Evolutionary conservation across 2,113 vertebrate species (phyloP), one percentile per base, ranked within the genome.

Genomic region (Noturus placidus): DNA sequence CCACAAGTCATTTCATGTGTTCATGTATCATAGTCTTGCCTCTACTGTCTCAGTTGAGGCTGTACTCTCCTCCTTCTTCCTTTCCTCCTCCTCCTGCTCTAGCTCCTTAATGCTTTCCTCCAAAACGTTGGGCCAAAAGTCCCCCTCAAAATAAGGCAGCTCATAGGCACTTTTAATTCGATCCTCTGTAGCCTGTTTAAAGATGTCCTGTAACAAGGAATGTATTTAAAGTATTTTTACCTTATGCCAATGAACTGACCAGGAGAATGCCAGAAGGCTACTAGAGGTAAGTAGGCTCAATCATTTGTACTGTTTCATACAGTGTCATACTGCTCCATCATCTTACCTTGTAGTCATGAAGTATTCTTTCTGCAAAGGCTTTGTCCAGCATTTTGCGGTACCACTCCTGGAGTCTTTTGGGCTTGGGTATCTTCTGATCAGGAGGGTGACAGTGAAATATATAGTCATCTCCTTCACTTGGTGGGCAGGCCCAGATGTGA

Each of bases 361-460:
- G 95, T 91, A 99, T 99, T 85, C 98, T 95, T 92, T 99, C 98
- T 0, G 98, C 98, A 85, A 97, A 99, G 0, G 98, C 98, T 90
- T 99, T 99, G 92, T 99, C 98, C 93, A 99, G 92, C 98, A 99
- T 99, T 94, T 99, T 99, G 87, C 97, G 96, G 93, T 99, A 99
- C 98, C 98, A 99, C 52, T 99, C 98, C 87, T 99, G 98, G 72
- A 99, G 93, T 84, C 98, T 96, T 92, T 99, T 99, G 13, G 98
- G 98, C 88, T 99, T 99, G 27, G 98, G 98, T 90, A 99, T 99
- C 94, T 99, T 99, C 93, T 99, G 98, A 92, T 99, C 98, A 19
- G 96, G 95, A 0, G 98, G 98, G 89, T 99, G 98, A 92, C 98
- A 99, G 84, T 99, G 98, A 91, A 99, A 99, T 91, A 99, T 99